Evolutionary conservation across 2,888 invertebrate species (phyloP), one percentile per base, ranked within the genome.

Genomic region (Calameuta pallipes): DNA sequence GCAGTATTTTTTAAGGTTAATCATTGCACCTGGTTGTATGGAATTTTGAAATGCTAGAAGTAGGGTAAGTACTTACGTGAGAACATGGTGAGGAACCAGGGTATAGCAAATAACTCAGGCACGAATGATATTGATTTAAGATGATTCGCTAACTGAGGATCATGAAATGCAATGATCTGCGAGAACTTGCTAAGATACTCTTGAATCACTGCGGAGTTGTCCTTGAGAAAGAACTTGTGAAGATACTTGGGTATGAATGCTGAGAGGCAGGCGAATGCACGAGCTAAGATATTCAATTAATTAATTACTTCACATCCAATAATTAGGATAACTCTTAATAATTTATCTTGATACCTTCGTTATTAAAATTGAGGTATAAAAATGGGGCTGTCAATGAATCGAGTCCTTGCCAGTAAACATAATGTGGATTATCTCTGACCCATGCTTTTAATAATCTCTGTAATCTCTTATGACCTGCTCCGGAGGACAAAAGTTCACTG

Each of bases 341-440:
- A 37, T 82, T 23, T n/a, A 15, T 73, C 15, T 76, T 69, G 34
- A 75, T 89, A 97, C 98, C 97, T 95, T 99, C 98, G 91, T 99
- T 95, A 90, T 98, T 98, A 90, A 99, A 99, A 92, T 99, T 98
- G 56, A 99, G 94, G 90, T 96, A 97, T 4, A 99, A 93, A 93
- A 99, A 99, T 0, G 99, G 99, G 0, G 99, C 99, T 77, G 98
- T 98, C 30, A 99, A 93, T 0, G 99, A 99, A 92, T 99, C 99
- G 78, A 99, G 92, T 0, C 99, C 99, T 92, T 99, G 99, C 99
- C 99, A 99, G 92, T 99, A 99, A 1, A 99, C 99, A 88, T 99
- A 99, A 88, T 98, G 96, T 0, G 97, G 96, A 93, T 99, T 98
- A 80, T 96, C 96, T 13, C 96, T 94, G 4, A 99, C 96, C 99